Conservation (phyloP, 2,797 vertebrate genomes). For the Macrochelys suwanniensis region DNA sequence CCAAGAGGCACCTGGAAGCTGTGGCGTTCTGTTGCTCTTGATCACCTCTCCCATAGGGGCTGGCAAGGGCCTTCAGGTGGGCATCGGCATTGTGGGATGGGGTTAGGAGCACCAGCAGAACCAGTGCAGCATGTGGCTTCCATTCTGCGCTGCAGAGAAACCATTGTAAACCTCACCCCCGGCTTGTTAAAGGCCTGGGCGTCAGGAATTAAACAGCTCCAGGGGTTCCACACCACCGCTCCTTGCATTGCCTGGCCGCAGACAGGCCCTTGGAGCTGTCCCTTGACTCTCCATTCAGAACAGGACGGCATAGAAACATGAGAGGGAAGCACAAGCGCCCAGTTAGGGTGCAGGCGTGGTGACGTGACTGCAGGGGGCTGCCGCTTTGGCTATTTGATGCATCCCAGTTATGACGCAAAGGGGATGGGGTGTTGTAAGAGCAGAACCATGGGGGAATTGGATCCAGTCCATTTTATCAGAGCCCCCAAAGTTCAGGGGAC, state of each 20-base stretch:
- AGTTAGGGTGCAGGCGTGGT: not conserved
- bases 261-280: not conserved
- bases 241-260: not conserved
- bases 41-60: slow-evolving; percentile 14
- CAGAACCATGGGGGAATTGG: not conserved
- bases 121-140: not conserved
- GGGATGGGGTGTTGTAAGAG: not conserved
- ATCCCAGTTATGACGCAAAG: not conserved
- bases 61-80: slow-evolving; percentile 17
- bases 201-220: not conserved
- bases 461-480: not conserved
- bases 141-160: not conserved
- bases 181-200: not conserved
- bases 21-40: not conserved
- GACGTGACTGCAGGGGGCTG: not conserved
- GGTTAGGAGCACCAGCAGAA: not conserved
- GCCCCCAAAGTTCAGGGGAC: not conserved
- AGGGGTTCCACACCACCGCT: not conserved
- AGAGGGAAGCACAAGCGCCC: not conserved
- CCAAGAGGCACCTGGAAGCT: accelerated
- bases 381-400: not conserved
- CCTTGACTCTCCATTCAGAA: not conserved
- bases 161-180: not conserved
- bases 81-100: not conserved
- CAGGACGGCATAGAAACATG: not conserved